These are phyloP conservation scores for Gisinianus flammeolus DNA, from an alignment of 2,888 invertebrate genomes.

Conservation along the genomic window DNA sequence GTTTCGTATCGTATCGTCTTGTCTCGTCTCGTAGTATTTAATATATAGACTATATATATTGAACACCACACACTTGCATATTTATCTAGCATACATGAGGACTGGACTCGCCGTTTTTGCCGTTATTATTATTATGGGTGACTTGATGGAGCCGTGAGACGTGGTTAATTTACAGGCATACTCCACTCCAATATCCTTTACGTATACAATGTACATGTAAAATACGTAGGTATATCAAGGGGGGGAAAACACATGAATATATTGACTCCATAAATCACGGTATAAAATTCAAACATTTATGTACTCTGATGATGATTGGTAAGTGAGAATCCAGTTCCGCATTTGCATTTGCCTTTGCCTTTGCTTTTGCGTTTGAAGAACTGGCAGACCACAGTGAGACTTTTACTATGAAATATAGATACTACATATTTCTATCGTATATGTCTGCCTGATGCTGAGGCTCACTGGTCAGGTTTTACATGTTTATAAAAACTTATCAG, in stretches of 20 bases:
- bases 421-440: neutral
- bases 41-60: neutral
- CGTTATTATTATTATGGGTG: slow-evolving; percentile 12
- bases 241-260: slow-evolving; percentile 25
- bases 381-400: slow-evolving; percentile 15
- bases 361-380: too few species aligned
- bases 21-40: neutral
- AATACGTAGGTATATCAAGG: neutral
- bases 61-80: too few species aligned
- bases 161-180: slow-evolving; percentile 1
- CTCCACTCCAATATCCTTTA: neutral
- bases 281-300: slow-evolving; percentile 20
- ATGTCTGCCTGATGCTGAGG: neutral
- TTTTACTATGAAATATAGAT: neutral
- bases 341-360: too few species aligned
- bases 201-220: neutral
- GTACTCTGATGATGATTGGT: slow-evolving; percentile 22
- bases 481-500: neutral
- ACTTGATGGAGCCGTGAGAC: slow-evolving; percentile 4
- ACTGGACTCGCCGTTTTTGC: neutral
- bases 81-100: too few species aligned
- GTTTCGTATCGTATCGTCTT: neutral
- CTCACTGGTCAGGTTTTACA: slow-evolving; percentile 28
- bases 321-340: slow-evolving; percentile 23
- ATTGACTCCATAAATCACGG: slow-evolving; percentile 35